Percentiles rank a stretch among this genome's conserved stretches.
phyloP scores from a whole-genome alignment of 2,113 vertebrate genomes.

The Colius striatus region DNA sequence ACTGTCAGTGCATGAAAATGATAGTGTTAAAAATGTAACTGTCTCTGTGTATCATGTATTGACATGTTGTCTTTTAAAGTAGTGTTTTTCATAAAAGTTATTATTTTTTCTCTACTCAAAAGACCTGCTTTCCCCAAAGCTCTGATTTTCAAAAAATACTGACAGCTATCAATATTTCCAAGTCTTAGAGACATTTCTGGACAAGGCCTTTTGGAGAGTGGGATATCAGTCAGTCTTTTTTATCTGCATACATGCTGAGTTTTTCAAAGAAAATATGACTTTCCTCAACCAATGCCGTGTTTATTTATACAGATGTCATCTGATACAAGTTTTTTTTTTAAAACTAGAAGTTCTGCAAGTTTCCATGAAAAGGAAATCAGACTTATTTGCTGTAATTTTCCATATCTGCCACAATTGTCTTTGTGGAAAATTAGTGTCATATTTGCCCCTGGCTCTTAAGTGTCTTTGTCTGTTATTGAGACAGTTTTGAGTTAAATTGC shows the following conservation, averaged over 20 bases:
- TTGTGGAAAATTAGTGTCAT: slow-evolving; percentile 7
- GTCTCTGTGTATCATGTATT: neutral
- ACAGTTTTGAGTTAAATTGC: slow-evolving; percentile 27
- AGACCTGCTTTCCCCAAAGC: neutral
- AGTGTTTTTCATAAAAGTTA: neutral
- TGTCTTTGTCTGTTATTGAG: slow-evolving; percentile 35
- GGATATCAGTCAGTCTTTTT: neutral
- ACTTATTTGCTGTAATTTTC: slow-evolving; percentile 9
- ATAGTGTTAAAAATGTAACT: neutral
- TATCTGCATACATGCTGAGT: neutral
- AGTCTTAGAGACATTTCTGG: neutral
- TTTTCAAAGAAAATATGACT: neutral
- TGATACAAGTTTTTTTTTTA: neutral
- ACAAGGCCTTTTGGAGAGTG: neutral
- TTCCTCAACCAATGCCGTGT: neutral
- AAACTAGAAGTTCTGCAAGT: neutral
- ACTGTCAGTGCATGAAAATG: neutral
- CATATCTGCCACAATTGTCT: neutral
- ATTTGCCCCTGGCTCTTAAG: neutral
- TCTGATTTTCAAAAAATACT: neutral
- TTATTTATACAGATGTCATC: neutral
- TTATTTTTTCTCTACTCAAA: neutral
- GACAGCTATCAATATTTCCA: neutral
- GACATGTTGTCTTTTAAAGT: neutral
- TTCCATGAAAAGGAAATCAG: neutral